These are phyloP conservation scores for Brachycybe producta DNA, from an alignment of 2,888 invertebrate species.

Conservation along the genomic window DNA sequence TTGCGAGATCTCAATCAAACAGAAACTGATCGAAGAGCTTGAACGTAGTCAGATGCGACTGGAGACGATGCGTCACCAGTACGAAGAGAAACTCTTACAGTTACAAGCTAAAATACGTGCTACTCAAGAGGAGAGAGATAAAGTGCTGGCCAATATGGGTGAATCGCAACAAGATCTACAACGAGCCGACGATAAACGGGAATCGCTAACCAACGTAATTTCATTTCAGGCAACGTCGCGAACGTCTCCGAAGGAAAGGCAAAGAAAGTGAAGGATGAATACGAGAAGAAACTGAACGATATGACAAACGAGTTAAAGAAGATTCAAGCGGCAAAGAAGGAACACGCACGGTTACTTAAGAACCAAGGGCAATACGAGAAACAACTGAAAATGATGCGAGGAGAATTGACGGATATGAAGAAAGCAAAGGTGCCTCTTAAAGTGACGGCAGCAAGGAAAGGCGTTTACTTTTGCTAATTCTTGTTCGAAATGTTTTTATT, in stretches of 20 bases:
- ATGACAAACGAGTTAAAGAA: slow-evolving; percentile 77
- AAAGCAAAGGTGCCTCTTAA: slow-evolving; percentile 50
- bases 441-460: not conserved
- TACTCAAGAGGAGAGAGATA: slow-evolving; percentile 82
- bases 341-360: slow-evolving; percentile 68
- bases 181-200: slow-evolving; percentile 23
- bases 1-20: slow-evolving; percentile 87
- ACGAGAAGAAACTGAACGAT: slow-evolving; percentile 65
- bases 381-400: slow-evolving; percentile 54
- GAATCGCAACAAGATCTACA: slow-evolving; percentile 14
- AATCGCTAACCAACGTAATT: slow-evolving; percentile 6
- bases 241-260: slow-evolving; percentile 38
- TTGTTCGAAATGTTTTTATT: slow-evolving; percentile 11
- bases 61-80: slow-evolving; percentile 72
- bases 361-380: slow-evolving; percentile 65
- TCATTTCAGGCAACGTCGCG: slow-evolving; percentile 11
- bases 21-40: slow-evolving; percentile 82
- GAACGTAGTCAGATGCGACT: slow-evolving; percentile 77
- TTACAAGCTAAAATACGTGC: slow-evolving; percentile 70
- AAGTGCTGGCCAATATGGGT: slow-evolving; percentile 48
- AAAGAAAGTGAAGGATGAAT: slow-evolving; percentile 72
- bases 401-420: slow-evolving; percentile 69
- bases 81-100: slow-evolving; percentile 78
- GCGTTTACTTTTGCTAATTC: not conserved
- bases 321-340: slow-evolving; percentile 72